These are phyloP conservation scores for Dromaius novaehollandiae DNA, from an alignment of 2,113 vertebrate species.

Conservation along the genomic window DNA sequence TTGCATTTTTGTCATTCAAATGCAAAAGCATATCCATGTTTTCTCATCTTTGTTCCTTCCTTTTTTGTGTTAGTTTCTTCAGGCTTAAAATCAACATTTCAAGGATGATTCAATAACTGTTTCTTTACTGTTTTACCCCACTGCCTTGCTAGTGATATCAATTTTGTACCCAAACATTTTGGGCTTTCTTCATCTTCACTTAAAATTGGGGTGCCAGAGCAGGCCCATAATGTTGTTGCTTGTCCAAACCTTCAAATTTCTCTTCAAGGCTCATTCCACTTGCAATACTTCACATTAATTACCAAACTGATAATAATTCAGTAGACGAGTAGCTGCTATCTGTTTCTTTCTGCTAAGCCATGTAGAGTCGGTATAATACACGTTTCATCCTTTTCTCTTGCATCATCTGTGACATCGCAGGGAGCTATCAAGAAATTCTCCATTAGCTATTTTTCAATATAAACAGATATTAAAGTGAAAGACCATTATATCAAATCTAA, in stretches of 20 bases:
- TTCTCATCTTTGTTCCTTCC: not conserved
- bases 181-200: not conserved
- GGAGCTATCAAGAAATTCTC: not conserved
- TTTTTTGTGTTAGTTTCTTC: not conserved
- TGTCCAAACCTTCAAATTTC: not conserved
- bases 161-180: not conserved
- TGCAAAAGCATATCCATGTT: not conserved
- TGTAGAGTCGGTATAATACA: not conserved
- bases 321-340: not conserved
- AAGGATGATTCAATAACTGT: not conserved
- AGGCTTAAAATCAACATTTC: not conserved
- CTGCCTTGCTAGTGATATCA: not conserved
- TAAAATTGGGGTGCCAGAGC: not conserved
- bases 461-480: not conserved
- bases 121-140: not conserved
- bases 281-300: not conserved
- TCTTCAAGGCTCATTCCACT: not conserved
- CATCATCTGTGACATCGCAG: not conserved
- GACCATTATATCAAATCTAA: not conserved
- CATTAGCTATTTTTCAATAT: not conserved
- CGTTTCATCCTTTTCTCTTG: not conserved
- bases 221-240: not conserved
- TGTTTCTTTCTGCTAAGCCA: not conserved
- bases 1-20: constrained; percentile 22
- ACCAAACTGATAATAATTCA: constrained; percentile 8